A percentile compares a stretch with the other conserved stretches of the same genome.
Conservation (phyloP, 2,888 invertebrate species). For the Podotricha telesiphe region DNA sequence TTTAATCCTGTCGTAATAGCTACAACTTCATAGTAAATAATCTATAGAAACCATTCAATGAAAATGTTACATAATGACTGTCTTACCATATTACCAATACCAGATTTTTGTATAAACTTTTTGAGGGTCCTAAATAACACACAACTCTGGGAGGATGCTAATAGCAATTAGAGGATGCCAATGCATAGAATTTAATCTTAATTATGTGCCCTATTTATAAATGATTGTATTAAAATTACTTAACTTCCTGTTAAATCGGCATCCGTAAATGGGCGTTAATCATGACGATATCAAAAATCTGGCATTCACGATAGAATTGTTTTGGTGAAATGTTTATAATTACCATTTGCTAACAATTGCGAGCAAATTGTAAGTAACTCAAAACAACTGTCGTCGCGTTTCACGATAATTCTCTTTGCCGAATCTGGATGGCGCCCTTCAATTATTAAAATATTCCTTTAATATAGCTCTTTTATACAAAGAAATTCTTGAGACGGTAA, state of each 20-base stretch:
- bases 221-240: slow-evolving; percentile 11
- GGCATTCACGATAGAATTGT: slow-evolving; percentile 53
- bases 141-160: not conserved
- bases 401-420: slow-evolving; percentile 49
- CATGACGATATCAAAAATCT: slow-evolving; percentile 28
- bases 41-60: too few species aligned
- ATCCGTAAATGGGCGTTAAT: slow-evolving; percentile 13
- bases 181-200: not conserved
- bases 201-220: not conserved
- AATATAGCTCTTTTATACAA: slow-evolving; percentile 55
- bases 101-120: too few species aligned
- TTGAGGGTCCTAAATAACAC: too few species aligned
- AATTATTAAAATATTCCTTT: slow-evolving; percentile 64
- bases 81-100: too few species aligned
- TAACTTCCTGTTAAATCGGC: not conserved
- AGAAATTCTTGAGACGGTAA: slow-evolving; percentile 57
- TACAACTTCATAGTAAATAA: too few species aligned
- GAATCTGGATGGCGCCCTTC: slow-evolving; percentile 53
- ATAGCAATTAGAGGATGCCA: not conserved
- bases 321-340: slow-evolving; percentile 40
- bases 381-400: slow-evolving; percentile 55
- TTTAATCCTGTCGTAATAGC: too few species aligned
- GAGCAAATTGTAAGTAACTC: slow-evolving; percentile 58
- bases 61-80: too few species aligned
- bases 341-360: slow-evolving; percentile 39